phyloP scores from a whole-genome alignment of 2,888 invertebrate species.

The Agrotis puta region DNA sequence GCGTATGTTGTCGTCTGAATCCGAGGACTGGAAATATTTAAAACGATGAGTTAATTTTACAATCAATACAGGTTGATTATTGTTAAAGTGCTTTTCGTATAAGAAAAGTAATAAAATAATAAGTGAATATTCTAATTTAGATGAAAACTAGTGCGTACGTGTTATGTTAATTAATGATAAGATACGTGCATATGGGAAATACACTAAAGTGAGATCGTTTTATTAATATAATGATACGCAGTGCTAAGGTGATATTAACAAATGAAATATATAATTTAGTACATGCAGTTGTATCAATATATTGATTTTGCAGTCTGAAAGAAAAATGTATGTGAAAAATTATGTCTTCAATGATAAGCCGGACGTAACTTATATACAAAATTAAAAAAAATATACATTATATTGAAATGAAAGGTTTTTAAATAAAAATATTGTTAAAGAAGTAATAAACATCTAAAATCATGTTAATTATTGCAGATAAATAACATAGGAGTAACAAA shows the following conservation, averaged over 20 bases:
- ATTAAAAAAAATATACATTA: background rate
- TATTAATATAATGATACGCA: slow-evolving; percentile 22
- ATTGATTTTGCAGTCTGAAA: background rate
- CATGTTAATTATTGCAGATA: background rate
- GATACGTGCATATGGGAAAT: slow-evolving; percentile 2
- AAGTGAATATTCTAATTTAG: slow-evolving; percentile 4
- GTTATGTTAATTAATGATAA: background rate
- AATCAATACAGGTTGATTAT: background rate
- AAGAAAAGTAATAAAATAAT: background rate
- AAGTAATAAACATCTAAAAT: background rate
- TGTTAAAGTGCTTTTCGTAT: background rate
- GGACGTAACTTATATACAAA: background rate
- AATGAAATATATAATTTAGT: background rate
- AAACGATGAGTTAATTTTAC: background rate
- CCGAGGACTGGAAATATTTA: slow-evolving; percentile 78
- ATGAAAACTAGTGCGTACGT: slow-evolving; percentile 6
- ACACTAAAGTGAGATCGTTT: background rate
- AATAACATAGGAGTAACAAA: background rate
- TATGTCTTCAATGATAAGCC: background rate
- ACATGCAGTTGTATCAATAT: background rate
- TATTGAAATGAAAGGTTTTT: background rate
- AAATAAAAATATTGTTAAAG: background rate
- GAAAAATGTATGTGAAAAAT: background rate
- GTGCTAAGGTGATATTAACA: background rate
- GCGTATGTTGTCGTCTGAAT: slow-evolving; percentile 82